These are phyloP conservation scores for Cololabis saira DNA, from an alignment of 2,113 vertebrate species.

Conservation along the genomic window DNA sequence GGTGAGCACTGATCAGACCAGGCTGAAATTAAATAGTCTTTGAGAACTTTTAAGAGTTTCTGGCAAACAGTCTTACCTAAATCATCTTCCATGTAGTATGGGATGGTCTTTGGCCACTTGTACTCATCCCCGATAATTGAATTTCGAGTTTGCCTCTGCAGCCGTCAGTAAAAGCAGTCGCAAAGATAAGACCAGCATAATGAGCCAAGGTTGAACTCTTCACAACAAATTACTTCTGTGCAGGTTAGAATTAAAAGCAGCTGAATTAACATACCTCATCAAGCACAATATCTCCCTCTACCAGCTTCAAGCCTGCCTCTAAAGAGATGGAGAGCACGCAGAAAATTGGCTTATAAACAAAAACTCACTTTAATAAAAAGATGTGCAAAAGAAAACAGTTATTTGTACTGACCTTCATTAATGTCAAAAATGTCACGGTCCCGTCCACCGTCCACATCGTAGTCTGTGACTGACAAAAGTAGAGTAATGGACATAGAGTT, in stretches of 20 bases:
- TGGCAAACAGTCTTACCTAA: constrained; percentile 79
- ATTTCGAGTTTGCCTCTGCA: constrained; percentile 81
- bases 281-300: constrained; percentile 91
- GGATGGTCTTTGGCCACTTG: constrained; percentile 89
- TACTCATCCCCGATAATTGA: constrained; percentile 89
- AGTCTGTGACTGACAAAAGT: constrained; percentile 70
- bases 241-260: background rate
- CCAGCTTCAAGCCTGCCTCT: constrained; percentile 88
- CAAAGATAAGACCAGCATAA: background rate
- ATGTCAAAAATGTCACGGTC: constrained; percentile 92
- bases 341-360: background rate
- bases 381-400: accelerated
- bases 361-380: background rate
- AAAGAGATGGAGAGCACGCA: constrained; percentile 48
- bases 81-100: constrained; percentile 90
- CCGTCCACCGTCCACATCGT: constrained; percentile 86
- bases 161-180: constrained; percentile 4
- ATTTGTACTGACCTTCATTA: constrained; percentile 85
- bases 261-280: constrained; percentile 77
- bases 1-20: no score
- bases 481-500: no score
- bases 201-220: background rate
- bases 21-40: background rate
- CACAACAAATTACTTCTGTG: background rate
- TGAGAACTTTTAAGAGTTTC: background rate